Evolutionary conservation across 2,888 invertebrate species (phyloP), one percentile per base, ranked within the genome.

Genomic region (Autographa gamma): DNA sequence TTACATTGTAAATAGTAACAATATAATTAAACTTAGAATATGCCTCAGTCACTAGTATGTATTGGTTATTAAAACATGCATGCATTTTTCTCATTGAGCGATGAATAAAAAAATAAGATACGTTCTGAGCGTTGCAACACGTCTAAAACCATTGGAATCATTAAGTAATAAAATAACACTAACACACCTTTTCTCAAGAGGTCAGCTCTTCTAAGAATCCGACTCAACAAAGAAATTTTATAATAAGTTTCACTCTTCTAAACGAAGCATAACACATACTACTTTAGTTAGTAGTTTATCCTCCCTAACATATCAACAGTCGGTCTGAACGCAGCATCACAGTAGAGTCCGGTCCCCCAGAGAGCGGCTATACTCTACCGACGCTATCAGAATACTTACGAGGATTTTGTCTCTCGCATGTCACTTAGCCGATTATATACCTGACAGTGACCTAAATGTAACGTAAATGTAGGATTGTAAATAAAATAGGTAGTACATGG

Each of bases 351-450:
- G 38, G 58, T 41, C 13, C 80, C 67, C 80, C 9, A 66, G 78
- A 66, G 82, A 58, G 52, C 69, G 56, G 52, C 71, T 74, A 67
- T n/a, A 60, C 66, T 63, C 34, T 31, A 0, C 66, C 19, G 64
- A 77, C 81, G 69, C 73, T 9, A 60, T 16, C 38, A 52, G 81
- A 80, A 83, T 81, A 81, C 63, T 32, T 80, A 81, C 69, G 66
- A 80, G 63, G 59, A 68, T 73, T 76, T 72, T 69, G 73, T 60
- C 64, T 38, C 61, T 72, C 71, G 80, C 71, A 73, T 74, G 82
- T 73, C 60, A 66, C 67, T 82, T 77, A 71, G 34, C 38, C 68
- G 69, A 72, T 81, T 74, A 80, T 78, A 60, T 69, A 68, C 67
- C 61, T 66, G 43, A 66, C 70, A 65, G 64, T 52, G 34, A 43